Evolutionary conservation across 2,797 vertebrate genomes (phyloP).

Genomic region (Echiichthys vipera): DNA sequence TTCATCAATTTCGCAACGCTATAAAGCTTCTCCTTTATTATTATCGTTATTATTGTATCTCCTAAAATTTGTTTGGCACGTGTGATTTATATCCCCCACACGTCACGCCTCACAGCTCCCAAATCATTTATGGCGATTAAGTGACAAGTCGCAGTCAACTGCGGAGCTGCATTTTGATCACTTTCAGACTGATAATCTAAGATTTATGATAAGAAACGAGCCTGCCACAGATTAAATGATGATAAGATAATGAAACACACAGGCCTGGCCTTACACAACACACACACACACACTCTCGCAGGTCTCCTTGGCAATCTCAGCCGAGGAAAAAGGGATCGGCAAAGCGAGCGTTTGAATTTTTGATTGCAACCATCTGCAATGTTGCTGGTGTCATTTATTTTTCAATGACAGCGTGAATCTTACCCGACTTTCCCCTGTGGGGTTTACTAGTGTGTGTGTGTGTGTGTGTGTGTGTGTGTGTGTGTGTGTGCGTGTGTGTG

Average conservation of each 20-base stretch:
- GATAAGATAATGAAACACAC: constrained; percentile 82
- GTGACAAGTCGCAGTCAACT: constrained; percentile 68
- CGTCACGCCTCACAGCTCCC: constrained; percentile 65
- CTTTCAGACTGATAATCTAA: constrained; percentile 67
- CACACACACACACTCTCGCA: constrained; percentile 71
- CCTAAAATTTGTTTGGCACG: constrained; percentile 63
- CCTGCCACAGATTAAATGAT: constrained; percentile 77
- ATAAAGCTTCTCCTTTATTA: constrained; percentile 32
- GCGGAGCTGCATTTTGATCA: constrained; percentile 66
- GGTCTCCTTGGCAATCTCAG: constrained; percentile 67
- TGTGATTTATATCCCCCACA: constrained; percentile 68
- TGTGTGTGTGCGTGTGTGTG: constrained; percentile 28
- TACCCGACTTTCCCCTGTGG: constrained; percentile 69
- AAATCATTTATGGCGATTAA: constrained; percentile 69
- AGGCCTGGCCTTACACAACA: constrained; percentile 71
- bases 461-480: constrained; percentile 10
- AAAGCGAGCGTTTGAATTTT: constrained; percentile 80
- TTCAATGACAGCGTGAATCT: constrained; percentile 78
- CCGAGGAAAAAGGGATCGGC: constrained; percentile 65
- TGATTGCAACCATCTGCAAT: constrained; percentile 84
- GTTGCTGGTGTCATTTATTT: constrained; percentile 80
- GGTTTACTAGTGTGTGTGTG: constrained; percentile 33
- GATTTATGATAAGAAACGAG: constrained; percentile 80
- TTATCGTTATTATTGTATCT: constrained; percentile 59
- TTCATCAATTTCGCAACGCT: constrained; percentile 61